Base-by-base conservation (phyloP, 2,113 vertebrate species). In the Lepidiolamprologus cunningtoni region DNA sequence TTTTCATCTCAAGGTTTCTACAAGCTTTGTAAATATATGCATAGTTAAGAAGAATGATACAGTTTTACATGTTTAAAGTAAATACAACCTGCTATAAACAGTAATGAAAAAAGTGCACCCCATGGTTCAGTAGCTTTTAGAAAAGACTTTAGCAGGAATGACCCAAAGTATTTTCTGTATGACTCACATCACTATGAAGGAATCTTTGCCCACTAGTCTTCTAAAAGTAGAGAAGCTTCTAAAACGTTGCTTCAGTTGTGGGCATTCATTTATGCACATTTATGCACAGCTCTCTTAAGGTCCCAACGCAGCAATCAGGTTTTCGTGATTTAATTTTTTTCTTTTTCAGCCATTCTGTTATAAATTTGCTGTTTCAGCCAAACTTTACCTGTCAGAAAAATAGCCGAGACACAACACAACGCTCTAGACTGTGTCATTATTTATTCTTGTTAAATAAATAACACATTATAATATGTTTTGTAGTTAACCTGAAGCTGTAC, bases 401-500 rank as follows among this genome's bases (percentile, higher is more conserved):
- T 66, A 19, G 33, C 33, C 61, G n/a, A 73, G 37, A 45, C 68
- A 26, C 21, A 73, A 42, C 40, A 26, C 37, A 73, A 45, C 9
- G 1, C 21, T 45, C 13, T 23, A 42, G 37, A 42, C 35, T 23
- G 12, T 71, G 66, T 45, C 21, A 71, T 42, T 71, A 23, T 71
- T 71, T 71, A 23, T 14, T 42, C 35, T 40, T 71, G 66, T 71
- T 71, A 73, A 73, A 45, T 73, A 45, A 73, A 73, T 73, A 45
- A 8, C 40, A 45, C 8, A 14, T 40, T 73, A 9, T 73, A 17
- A 45, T 40, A 68, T 73, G 40, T 76, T 26, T 47, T 28, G 21
- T 47, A 28, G 23, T 28, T 47, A 10, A 45, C 21, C 21, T 73
- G 21, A 76, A 47, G 21, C 23, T 76, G 68, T 76, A 76, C 8